Evolutionary conservation across 2,888 invertebrate species (phyloP).

Genomic region (Pseudanteris insignis): DNA sequence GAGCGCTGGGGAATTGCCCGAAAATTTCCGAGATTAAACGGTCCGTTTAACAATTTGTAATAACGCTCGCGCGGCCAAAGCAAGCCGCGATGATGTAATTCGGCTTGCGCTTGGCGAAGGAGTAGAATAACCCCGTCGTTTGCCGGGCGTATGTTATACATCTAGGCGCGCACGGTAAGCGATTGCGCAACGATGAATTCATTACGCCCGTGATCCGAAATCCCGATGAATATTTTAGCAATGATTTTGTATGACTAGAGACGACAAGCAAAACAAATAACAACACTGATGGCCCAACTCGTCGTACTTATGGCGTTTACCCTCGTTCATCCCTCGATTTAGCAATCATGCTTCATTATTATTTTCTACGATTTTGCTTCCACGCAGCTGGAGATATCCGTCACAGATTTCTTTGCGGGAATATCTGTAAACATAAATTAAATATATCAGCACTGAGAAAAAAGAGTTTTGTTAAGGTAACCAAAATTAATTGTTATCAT

Average conservation of each 20-base stretch:
- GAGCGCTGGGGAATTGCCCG: constrained; percentile 33
- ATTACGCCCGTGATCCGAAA: constrained; percentile 38
- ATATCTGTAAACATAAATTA: no score
- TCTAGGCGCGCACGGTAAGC: constrained; percentile 27
- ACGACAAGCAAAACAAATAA: constrained; percentile 41
- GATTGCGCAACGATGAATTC: constrained; percentile 44
- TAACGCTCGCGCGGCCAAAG: constrained; percentile 39
- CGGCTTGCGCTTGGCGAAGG: constrained; percentile 33
- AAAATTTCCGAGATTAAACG: constrained; percentile 44
- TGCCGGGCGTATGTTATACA: constrained; percentile 35
- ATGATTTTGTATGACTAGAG: constrained; percentile 37
- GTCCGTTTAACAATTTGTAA: constrained; percentile 43
- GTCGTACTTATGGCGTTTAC: no score
- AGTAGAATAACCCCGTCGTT: constrained; percentile 29
- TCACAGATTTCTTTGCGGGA: no score
- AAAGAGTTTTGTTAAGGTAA: no score
- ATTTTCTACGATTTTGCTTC: constrained; percentile 30
- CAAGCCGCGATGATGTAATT: constrained; percentile 44
- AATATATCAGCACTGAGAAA: no score
- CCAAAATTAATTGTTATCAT: no score
- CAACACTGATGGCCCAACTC: constrained; percentile 31
- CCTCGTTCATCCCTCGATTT: constrained; percentile 3
- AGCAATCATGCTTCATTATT: no score
- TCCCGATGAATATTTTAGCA: constrained; percentile 42
- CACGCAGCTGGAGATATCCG: no score